Base-by-base conservation (phyloP, 2,888 invertebrate species). In the Diadromus collaris region DNA sequence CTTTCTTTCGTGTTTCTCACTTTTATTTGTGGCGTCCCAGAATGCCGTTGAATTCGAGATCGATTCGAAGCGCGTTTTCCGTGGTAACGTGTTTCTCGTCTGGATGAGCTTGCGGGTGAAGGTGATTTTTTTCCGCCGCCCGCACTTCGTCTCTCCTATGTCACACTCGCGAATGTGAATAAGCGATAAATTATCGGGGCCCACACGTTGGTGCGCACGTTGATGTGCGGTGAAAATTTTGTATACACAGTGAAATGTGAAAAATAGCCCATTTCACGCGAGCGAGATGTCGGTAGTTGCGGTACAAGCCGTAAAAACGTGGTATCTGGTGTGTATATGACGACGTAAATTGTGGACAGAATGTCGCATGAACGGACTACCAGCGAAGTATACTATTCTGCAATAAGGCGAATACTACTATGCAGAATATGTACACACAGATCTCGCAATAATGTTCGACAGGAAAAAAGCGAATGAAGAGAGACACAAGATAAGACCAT, bases 161-260 rank as follows among this genome's bases (percentile, higher is more conserved):
- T 48, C 56, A 63, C 41, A 69, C 72, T 44, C 41, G 24, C 64
- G 60, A 80, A 81, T 78, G 77, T 72, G 78, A 82, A 82, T 82
- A 81, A 80, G 80, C 83, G 72, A 85, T 85, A 85, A 85, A 85
- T 83, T 85, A 85, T 78, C 46, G 70, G 72, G 34, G 41, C 41
- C 46, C 21, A 65, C 27, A 51, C 51, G 69, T 65, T 41, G 10
- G 34, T 72, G 72, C 27, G 27, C 56, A 56, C 29, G 29, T 58
- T 64, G 68, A 76, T 64, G 68, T 34, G 68, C 48, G 72, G 48
- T 21, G 44, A 2, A 44, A 64, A 27, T 54, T 13, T 74, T 32
- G 24, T 44, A 71, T 75, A 64, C 44, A 70, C 60, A 16, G 58
- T 58, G 46, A 44, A 19, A 38, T 13, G 58, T 65, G 72, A 63